phyloP scores from a whole-genome alignment of 2,888 invertebrate genomes.

The Euproctis similis region DNA sequence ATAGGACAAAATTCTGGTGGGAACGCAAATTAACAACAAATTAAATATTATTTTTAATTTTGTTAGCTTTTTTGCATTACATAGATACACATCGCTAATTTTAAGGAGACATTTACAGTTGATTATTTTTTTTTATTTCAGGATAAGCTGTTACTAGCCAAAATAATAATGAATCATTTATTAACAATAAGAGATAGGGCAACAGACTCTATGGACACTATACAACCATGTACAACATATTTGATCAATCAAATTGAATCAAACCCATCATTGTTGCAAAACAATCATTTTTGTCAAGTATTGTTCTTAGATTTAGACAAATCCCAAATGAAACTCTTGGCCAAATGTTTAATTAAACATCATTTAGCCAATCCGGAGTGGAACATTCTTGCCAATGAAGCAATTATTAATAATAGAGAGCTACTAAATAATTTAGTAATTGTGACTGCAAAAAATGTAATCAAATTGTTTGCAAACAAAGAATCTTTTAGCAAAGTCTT shows the following conservation, averaged over 20 bases:
- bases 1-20: too few relatives aligned
- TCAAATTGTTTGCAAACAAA: slow-evolving; percentile 43
- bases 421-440: slow-evolving; percentile 43
- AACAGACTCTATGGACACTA: slow-evolving; percentile 13
- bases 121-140: slow-evolving; percentile 39
- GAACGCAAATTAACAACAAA: too few relatives aligned
- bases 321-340: slow-evolving; percentile 38
- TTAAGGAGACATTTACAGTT: too few relatives aligned
- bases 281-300: slow-evolving; percentile 36
- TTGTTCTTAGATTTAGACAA: slow-evolving; percentile 46
- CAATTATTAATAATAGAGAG: slow-evolving; percentile 37
- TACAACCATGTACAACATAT: slow-evolving; percentile 23
- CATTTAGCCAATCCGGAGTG: slow-evolving; percentile 27
- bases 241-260: slow-evolving; percentile 42
- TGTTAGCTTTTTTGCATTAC: too few relatives aligned
- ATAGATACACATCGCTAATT: too few relatives aligned
- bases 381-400: slow-evolving; percentile 35
- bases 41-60: too few relatives aligned
- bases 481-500: slow-evolving; percentile 46
- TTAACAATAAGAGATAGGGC: slow-evolving; percentile 22
- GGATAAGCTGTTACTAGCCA: slow-evolving; percentile 49
- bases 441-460: slow-evolving; percentile 45
- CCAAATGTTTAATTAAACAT: slow-evolving; percentile 47
- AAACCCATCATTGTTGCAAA: slow-evolving; percentile 31
- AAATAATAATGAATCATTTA: slow-evolving; percentile 44